phyloP scores from a whole-genome alignment of 2,113 vertebrate species.

The Azemiops feae region DNA sequence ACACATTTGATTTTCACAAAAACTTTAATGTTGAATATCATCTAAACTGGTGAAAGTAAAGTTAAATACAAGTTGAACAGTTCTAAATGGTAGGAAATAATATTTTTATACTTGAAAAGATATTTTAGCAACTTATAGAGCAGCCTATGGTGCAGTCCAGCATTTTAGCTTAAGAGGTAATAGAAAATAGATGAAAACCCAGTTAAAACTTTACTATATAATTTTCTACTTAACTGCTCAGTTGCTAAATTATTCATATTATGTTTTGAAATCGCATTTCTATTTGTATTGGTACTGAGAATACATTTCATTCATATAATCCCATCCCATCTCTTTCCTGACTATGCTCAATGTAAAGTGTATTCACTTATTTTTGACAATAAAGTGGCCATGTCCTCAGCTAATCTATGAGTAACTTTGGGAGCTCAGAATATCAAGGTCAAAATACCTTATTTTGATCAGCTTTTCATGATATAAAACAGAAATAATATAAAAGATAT shows the following conservation, averaged over 20 bases:
- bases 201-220: not conserved
- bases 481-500: too few species aligned
- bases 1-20: not conserved
- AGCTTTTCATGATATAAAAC: too few species aligned
- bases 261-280: not conserved
- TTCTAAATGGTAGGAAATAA: not conserved
- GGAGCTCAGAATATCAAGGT: not conserved
- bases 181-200: not conserved
- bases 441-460: too few species aligned
- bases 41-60: not conserved
- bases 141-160: too few species aligned
- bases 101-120: not conserved
- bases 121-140: not conserved
- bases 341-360: not conserved
- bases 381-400: not conserved
- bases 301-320: not conserved
- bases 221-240: not conserved
- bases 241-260: not conserved
- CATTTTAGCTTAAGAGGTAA: too few species aligned
- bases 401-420: not conserved
- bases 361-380: not conserved
- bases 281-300: not conserved
- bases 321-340: not conserved
- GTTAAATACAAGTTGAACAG: not conserved
- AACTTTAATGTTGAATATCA: not conserved